Conservation (phyloP, 2,888 invertebrate species). For the Cephus pygmeus region DNA sequence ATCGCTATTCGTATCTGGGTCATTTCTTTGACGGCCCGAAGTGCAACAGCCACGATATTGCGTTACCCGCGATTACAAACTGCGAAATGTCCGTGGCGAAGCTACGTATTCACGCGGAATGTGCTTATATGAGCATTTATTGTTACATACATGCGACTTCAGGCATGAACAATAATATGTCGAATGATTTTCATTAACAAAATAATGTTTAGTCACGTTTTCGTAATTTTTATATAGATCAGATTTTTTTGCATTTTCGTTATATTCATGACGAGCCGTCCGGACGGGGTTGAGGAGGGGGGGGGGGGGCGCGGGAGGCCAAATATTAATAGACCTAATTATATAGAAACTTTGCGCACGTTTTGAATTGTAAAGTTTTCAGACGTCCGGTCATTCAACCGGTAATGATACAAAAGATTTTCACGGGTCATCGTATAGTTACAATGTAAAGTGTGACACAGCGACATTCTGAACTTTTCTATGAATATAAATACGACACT, state of each 20-base stretch:
- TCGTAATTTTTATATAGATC: neutral
- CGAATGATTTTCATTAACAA: neutral
- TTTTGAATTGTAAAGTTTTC: neutral
- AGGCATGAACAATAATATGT: neutral
- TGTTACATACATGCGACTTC: neutral
- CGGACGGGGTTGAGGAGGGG: fast-evolving
- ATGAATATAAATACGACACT: neutral
- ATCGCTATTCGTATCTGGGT: neutral
- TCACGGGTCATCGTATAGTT: neutral
- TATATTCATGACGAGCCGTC: no score
- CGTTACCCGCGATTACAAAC: neutral
- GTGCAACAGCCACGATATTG: neutral
- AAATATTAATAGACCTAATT: neutral
- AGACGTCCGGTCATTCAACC: neutral
- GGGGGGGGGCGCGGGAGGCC: no score
- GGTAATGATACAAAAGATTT: neutral
- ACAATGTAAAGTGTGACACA: neutral
- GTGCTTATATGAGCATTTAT: slow-evolving; percentile 12
- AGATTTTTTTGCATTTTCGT: neutral
- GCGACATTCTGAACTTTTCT: neutral
- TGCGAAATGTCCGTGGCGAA: neutral
- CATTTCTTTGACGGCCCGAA: neutral
- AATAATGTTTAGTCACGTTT: neutral
- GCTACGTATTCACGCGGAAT: slow-evolving; percentile 1
- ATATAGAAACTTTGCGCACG: neutral